Evolutionary conservation across 2,888 invertebrate species (phyloP).

Genomic region (Tetragnatha montana): DNA sequence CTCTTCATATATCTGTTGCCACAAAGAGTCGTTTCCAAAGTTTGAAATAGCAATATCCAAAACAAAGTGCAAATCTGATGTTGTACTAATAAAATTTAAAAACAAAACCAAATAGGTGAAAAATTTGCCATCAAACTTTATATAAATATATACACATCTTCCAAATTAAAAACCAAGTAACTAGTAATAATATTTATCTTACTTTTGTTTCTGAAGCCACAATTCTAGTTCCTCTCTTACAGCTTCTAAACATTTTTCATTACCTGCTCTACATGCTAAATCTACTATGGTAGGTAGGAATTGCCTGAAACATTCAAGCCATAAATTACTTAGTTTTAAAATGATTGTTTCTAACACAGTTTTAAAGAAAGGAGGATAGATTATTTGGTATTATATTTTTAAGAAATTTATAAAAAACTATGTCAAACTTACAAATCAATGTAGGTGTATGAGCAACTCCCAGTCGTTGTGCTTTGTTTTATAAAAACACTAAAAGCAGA

Average conservation of each 20-base stretch:
- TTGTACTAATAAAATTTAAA: slow-evolving; percentile 25
- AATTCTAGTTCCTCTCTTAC: slow-evolving; percentile 32
- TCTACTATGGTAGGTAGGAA: slow-evolving; percentile 44
- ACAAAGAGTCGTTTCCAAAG: slow-evolving; percentile 28
- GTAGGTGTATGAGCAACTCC: slow-evolving; percentile 36
- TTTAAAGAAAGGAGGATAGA: neutral
- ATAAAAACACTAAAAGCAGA: slow-evolving; percentile 40
- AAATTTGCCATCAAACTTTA: too few species aligned
- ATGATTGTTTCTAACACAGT: neutral
- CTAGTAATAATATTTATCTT: neutral
- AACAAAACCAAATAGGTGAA: neutral
- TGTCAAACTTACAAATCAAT: slow-evolving; percentile 44
- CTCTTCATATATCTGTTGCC: slow-evolving; percentile 34
- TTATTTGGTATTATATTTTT: too few species aligned
- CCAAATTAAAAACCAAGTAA: neutral
- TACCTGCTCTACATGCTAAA: slow-evolving; percentile 49
- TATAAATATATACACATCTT: neutral
- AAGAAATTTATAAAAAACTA: too few species aligned
- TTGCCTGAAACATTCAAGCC: slow-evolving; percentile 14
- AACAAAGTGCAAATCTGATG: slow-evolving; percentile 31
- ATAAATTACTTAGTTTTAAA: neutral
- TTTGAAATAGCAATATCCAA: slow-evolving; percentile 33
- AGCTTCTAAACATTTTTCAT: slow-evolving; percentile 35
- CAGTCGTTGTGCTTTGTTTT: slow-evolving; percentile 21
- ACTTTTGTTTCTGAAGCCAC: slow-evolving; percentile 57